Evolutionary conservation across 2,888 invertebrate species (phyloP), one percentile per base, ranked within the genome.

Genomic region (Lymantria dispar): DNA sequence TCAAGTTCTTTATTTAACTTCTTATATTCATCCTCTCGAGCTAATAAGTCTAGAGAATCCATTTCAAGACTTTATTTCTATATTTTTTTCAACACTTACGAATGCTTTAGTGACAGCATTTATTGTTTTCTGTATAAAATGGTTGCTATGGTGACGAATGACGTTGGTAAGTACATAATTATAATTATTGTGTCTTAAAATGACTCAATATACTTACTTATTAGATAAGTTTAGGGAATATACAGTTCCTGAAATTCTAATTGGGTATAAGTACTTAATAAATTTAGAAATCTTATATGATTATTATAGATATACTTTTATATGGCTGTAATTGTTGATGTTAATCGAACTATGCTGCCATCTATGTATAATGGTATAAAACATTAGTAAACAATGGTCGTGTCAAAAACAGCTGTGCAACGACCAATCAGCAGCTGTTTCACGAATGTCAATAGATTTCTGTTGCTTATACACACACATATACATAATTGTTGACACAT

Each of bases 381-480:
- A 53, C 45, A 49, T 40, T 2, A 5, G 5, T 13, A 43, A 47
- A 54, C 43, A 53, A 48, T 30, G 36, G 43, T 48, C 54, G 52
- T 78, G 87, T 90, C 88, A 89, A 88, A 89, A 91, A 86, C 91
- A 91, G 91, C 91, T 91, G 91, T 82, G 71, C 57, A 48, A 49
- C 50, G 60, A 58, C 91, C 89, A 90, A 90, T 90, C 79, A 80
- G 60, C 68, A 59, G 50, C 45, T 15, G 47, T 48, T 61, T 44
- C 58, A 50, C 57, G 52, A 60, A 71, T 82, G 80, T 83, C 82
- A 85, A 84, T 84, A 84, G 75, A 79, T 78, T 75, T 72, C 73
- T 72, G 75, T 76, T 70, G 75, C 74, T 54, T 70, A 57, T 64
- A 66, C 76, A 74, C 76, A 79, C 79, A 76, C 77, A 73, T 62